These are phyloP conservation scores for Drosophila peninsularis DNA, from an alignment of 2,888 invertebrate species.

Conservation along the genomic window DNA sequence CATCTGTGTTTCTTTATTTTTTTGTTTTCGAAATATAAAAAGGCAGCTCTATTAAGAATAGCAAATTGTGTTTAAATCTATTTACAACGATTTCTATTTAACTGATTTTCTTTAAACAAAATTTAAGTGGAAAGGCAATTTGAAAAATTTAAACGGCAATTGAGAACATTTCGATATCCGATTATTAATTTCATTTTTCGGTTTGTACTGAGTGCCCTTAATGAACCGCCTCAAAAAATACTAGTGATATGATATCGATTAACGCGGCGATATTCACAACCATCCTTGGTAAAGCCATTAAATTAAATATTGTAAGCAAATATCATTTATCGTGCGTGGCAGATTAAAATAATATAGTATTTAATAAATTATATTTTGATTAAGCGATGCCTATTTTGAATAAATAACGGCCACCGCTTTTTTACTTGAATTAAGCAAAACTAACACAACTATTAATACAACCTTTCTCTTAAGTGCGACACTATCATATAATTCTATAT, in stretches of 20 bases:
- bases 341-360: background rate
- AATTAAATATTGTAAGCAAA: background rate
- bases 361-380: background rate
- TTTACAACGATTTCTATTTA: background rate
- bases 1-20: conserved; percentile 34
- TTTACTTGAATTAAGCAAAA: background rate
- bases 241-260: conserved; percentile 10
- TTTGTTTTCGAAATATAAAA: conserved; percentile 46
- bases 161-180: background rate
- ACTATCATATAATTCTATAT: background rate
- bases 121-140: background rate
- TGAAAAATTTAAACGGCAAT: background rate
- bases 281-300: background rate
- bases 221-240: conserved; percentile 2
- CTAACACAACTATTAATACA: background rate
- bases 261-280: conserved; percentile 6
- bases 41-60: conserved; percentile 80
- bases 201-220: background rate
- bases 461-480: background rate
- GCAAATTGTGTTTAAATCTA: conserved; percentile 74
- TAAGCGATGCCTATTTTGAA: background rate
- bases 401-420: background rate
- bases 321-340: background rate
- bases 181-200: background rate
- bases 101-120: background rate